These are phyloP conservation scores for Drosophila fungiperda DNA, from an alignment of 2,888 invertebrate species.

Conservation along the genomic window DNA sequence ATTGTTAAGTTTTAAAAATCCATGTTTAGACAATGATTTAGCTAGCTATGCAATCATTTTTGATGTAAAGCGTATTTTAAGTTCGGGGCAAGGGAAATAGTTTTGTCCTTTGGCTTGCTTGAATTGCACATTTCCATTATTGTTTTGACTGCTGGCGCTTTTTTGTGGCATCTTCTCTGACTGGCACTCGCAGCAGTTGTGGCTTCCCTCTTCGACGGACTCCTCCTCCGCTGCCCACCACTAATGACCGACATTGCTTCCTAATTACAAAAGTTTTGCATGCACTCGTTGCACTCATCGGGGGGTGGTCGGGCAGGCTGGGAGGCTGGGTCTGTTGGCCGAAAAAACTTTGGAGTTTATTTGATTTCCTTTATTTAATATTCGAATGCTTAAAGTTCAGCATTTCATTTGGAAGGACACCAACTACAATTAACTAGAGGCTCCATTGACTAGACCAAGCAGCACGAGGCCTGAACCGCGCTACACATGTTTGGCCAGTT, in stretches of 20 bases:
- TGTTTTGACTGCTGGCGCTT: conserved; percentile 72
- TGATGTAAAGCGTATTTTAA: conserved; percentile 29
- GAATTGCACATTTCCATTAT: conserved; percentile 71
- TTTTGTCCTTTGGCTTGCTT: conserved; percentile 23
- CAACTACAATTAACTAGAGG: conserved; percentile 58
- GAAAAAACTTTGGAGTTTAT: conserved; percentile 68
- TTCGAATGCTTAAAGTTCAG: conserved; percentile 62
- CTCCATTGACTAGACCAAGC: conserved; percentile 62
- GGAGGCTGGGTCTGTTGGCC: neutral
- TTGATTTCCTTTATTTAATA: conserved; percentile 75
- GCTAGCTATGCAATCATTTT: neutral
- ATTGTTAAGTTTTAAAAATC: neutral
- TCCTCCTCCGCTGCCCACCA: conserved; percentile 6
- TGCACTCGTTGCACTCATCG: conserved; percentile 61
- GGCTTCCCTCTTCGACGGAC: neutral
- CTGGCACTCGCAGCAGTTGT: conserved; percentile 20
- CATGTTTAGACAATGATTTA: neutral
- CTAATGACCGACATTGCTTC: conserved; percentile 82
- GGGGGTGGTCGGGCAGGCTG: neutral
- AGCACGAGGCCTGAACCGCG: conserved; percentile 31
- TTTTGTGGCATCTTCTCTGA: conserved; percentile 58
- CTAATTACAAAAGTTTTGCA: conserved; percentile 82
- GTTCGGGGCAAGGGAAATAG: conserved; percentile 2
- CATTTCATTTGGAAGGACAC: conserved; percentile 45
- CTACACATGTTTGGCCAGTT: conserved; percentile 57